Percentiles rank a stretch among this genome's conserved stretches.
Evolutionary conservation across 2,797 vertebrate species (phyloP).

Genomic region (Brachymystax lenok): DNA sequence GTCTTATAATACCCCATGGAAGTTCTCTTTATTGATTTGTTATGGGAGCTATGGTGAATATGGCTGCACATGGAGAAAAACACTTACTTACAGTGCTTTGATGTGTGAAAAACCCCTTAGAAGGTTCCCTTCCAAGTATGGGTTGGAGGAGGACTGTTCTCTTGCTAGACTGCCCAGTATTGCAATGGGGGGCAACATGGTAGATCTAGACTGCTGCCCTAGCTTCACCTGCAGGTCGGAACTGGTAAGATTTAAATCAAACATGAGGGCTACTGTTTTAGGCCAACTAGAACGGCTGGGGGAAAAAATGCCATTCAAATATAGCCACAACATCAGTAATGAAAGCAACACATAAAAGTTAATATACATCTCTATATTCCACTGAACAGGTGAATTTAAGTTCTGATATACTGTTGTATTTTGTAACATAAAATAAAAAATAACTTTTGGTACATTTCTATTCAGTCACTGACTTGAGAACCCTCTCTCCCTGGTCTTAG

Average conservation of each 20-base stretch:
- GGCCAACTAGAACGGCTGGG: not conserved
- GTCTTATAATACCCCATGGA: not conserved
- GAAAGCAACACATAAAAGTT: too few relatives aligned
- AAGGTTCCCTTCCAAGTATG: not conserved
- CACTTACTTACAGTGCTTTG: not conserved
- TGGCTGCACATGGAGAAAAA: not conserved
- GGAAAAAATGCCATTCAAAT: too few relatives aligned
- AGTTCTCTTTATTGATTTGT: not conserved
- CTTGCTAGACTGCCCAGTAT: slow-evolving; percentile 16
- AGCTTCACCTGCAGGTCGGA: slow-evolving; percentile 8
- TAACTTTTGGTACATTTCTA: not conserved
- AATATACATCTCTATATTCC: not conserved
- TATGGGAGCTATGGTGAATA: not conserved
- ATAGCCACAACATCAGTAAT: too few relatives aligned
- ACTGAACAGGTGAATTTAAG: not conserved
- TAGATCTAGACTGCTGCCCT: not conserved
- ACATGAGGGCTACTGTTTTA: not conserved
- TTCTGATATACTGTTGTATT: not conserved
- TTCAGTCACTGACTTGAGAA: not conserved
- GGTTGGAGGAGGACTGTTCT: not conserved
- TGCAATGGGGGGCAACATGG: not conserved
- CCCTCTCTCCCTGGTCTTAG: slow-evolving; percentile 6
- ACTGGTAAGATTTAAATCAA: slow-evolving; percentile 9
- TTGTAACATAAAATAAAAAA: not conserved
- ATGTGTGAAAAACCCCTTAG: not conserved